Percentiles rank a stretch among this genome's conserved stretches.
Conservation (phyloP, 2,888 invertebrate genomes). For the Aproaerema taeniolella region DNA sequence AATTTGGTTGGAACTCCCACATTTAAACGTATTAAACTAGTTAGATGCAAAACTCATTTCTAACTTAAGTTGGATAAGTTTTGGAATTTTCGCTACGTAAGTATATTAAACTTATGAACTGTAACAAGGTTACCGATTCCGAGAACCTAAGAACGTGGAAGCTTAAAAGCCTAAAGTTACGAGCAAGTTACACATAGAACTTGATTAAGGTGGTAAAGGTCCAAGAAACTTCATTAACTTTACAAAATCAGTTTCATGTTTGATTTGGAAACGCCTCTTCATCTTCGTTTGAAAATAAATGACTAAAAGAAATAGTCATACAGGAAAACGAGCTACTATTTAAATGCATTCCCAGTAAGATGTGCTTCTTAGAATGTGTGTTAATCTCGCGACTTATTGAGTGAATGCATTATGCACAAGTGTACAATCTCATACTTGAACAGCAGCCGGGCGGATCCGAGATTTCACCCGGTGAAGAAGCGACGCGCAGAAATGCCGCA, state of each 20-base stretch:
- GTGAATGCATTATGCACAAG: no score
- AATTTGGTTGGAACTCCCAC: constrained; percentile 34
- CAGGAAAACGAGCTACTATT: no score
- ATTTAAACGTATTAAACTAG: constrained; percentile 25
- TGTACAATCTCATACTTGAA: constrained; percentile 12
- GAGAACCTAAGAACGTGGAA: background rate
- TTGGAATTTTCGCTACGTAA: background rate
- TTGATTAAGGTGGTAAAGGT: background rate
- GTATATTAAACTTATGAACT: constrained; percentile 9
- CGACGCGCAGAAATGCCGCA: constrained; percentile 40
- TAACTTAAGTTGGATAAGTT: constrained; percentile 22
- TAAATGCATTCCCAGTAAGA: no score
- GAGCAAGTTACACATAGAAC: background rate
- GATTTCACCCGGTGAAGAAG: constrained; percentile 51
- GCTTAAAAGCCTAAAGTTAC: background rate
- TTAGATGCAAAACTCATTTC: constrained; percentile 29
- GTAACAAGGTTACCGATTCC: constrained; percentile 6
- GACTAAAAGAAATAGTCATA: no score
- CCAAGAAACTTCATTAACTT: no score
- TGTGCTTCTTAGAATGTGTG: no score
- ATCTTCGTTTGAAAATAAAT: no score
- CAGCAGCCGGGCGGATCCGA: constrained; percentile 33
- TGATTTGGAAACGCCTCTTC: no score
- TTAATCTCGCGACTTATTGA: no score
- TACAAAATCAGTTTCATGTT: no score